Conservation (phyloP, 2,888 invertebrate species). For the Lymantria monacha region DNA sequence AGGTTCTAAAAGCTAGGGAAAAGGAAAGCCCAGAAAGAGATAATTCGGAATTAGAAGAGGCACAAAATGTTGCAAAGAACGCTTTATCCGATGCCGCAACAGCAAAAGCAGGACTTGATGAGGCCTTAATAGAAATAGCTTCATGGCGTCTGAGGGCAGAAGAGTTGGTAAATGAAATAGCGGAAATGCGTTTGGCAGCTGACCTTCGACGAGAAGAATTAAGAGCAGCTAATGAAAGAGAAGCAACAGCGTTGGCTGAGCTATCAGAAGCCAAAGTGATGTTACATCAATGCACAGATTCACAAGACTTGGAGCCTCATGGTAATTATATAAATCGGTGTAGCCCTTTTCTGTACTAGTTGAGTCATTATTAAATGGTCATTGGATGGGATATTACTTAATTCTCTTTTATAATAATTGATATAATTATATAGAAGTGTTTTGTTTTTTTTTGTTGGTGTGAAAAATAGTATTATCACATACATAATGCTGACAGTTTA, state of each 20-base stretch:
- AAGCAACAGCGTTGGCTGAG: slow-evolving; percentile 61
- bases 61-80: slow-evolving; percentile 45
- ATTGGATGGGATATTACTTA: too few species aligned
- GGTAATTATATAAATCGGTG: slow-evolving; percentile 48
- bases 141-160: slow-evolving; percentile 65
- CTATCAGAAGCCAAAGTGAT: slow-evolving; percentile 64
- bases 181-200: slow-evolving; percentile 58
- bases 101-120: slow-evolving; percentile 57
- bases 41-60: slow-evolving; percentile 63
- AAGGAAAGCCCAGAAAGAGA: slow-evolving; percentile 61
- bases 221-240: slow-evolving; percentile 58
- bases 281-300: slow-evolving; percentile 61
- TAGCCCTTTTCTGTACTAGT: too few species aligned
- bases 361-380: too few species aligned
- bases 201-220: slow-evolving; percentile 64
- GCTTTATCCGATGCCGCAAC: slow-evolving; percentile 54
- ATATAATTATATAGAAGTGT: too few species aligned
- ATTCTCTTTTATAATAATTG: too few species aligned
- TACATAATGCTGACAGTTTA: too few species aligned
- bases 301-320: slow-evolving; percentile 64
- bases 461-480: too few species aligned
- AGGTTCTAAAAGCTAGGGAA: slow-evolving; percentile 44
- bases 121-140: slow-evolving; percentile 49
- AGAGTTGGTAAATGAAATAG: slow-evolving; percentile 57
- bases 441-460: too few species aligned